Conservation (phyloP, 2,797 vertebrate genomes). For the Lerista edwardsae region DNA sequence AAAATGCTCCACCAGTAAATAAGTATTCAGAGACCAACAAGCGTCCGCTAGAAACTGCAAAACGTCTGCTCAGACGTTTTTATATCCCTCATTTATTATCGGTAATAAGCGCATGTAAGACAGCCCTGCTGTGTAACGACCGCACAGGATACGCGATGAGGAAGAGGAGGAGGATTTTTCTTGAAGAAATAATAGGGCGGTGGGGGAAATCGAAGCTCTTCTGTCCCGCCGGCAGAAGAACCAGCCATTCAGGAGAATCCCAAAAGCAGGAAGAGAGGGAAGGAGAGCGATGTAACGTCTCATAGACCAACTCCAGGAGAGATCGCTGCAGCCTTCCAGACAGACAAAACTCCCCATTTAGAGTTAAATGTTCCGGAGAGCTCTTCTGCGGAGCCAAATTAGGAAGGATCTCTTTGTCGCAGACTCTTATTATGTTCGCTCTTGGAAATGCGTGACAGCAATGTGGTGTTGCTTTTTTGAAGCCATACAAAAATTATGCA, state of each 20-base stretch:
- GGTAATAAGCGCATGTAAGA: slow-evolving; percentile 68
- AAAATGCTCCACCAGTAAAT: slow-evolving; percentile 49
- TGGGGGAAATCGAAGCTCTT: slow-evolving; percentile 60
- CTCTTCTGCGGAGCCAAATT: slow-evolving; percentile 50
- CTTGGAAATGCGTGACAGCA: slow-evolving; percentile 54
- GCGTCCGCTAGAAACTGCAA: slow-evolving; percentile 46
- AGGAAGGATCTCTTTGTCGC: slow-evolving; percentile 49
- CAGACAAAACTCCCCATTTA: slow-evolving; percentile 44
- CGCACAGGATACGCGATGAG: slow-evolving; percentile 56
- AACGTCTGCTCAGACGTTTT: slow-evolving; percentile 59
- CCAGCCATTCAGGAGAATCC: slow-evolving; percentile 10
- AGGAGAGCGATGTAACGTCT: neutral
- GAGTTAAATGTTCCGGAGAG: slow-evolving; percentile 58
- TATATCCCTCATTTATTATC: slow-evolving; percentile 71
- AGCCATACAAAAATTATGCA: slow-evolving; percentile 66
- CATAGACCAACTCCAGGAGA: neutral
- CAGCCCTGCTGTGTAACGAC: slow-evolving; percentile 62
- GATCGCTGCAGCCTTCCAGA: slow-evolving; percentile 35
- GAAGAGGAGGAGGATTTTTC: slow-evolving; percentile 13
- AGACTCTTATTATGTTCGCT: slow-evolving; percentile 50
- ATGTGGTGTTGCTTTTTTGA: slow-evolving; percentile 48
- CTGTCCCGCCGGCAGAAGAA: slow-evolving; percentile 15
- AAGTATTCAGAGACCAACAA: slow-evolving; percentile 51
- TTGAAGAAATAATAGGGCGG: slow-evolving; percentile 63
- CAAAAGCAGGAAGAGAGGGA: slow-evolving; percentile 19